Evolutionary conservation across 2,113 vertebrate genomes (phyloP).

Genomic region (Megaptera novaeangliae): DNA sequence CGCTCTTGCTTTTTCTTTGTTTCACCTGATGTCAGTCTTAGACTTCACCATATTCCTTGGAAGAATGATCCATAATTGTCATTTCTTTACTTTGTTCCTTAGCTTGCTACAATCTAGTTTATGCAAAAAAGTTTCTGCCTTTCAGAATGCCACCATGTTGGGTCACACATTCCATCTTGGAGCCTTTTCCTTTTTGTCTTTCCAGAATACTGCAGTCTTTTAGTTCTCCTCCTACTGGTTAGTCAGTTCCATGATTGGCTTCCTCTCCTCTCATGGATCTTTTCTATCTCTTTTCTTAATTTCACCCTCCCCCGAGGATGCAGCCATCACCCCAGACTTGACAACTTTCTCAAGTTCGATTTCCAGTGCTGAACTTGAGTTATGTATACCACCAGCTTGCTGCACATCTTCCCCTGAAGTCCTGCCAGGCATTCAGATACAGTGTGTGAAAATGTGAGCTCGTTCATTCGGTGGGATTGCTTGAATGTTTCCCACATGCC

Average conservation of each 20-base stretch:
- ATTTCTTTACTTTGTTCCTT: not conserved
- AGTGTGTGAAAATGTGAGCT: not conserved
- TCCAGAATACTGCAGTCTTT: not conserved
- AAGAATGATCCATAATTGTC: not conserved
- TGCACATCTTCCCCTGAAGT: not conserved
- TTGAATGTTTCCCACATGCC: not conserved
- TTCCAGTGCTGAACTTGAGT: not conserved
- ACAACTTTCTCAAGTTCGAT: not conserved
- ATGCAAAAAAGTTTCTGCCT: not conserved
- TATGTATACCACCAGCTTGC: not conserved
- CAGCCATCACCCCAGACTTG: not conserved
- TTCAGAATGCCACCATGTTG: not conserved
- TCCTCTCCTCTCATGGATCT: not conserved
- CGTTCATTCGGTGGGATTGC: not conserved
- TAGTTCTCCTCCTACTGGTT: not conserved
- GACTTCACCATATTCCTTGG: not conserved
- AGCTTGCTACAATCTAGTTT: not conserved
- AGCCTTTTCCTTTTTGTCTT: not conserved
- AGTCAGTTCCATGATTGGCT: not conserved
- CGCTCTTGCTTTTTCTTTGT: not conserved
- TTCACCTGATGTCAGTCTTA: not conserved
- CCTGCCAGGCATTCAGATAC: not conserved
- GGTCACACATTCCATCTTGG: not conserved
- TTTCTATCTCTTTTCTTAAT: not conserved
- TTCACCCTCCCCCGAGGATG: fast-evolving